Percentiles rank a stretch among this genome's conserved stretches.
Evolutionary conservation across 1,140 invertebrate species (phyloP).

Genomic region (Solenopsis fugax): DNA sequence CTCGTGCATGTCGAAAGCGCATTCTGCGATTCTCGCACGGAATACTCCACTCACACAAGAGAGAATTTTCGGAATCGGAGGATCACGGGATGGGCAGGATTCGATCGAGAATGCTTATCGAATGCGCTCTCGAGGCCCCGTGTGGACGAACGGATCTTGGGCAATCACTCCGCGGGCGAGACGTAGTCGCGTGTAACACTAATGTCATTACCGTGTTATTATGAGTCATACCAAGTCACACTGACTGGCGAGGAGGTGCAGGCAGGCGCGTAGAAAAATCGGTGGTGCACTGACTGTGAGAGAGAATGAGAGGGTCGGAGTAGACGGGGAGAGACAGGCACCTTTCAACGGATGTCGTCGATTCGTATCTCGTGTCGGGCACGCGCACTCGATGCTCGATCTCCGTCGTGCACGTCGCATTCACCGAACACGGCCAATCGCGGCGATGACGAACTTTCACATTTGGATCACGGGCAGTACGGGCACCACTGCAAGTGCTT

Average conservation of each 20-base stretch:
- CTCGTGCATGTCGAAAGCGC: background rate
- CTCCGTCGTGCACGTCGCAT: background rate
- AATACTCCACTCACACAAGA: background rate
- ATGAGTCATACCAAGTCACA: conserved; percentile 75
- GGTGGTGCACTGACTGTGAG: background rate
- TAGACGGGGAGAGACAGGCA: background rate
- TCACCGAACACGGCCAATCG: background rate
- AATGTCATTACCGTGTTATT: conserved; percentile 78
- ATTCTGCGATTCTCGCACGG: background rate
- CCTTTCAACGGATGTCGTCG: conserved; percentile 17
- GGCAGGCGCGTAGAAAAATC: conserved; percentile 35
- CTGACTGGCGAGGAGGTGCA: conserved; percentile 10
- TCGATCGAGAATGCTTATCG: background rate
- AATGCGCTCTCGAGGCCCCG: conserved; percentile 15
- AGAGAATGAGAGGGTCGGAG: background rate
- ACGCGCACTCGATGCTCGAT: background rate
- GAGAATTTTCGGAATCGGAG: background rate
- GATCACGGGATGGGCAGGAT: background rate
- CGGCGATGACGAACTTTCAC: background rate
- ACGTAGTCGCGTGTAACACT: conserved; percentile 75
- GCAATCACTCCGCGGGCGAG: conserved; percentile 67
- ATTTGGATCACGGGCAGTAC: too few relatives aligned
- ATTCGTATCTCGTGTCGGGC: background rate
- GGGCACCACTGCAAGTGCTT: too few relatives aligned
- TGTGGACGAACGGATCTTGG: conserved; percentile 65